Conservation (phyloP, 1,140 invertebrate genomes). For the Archegozetes longisetosus region DNA sequence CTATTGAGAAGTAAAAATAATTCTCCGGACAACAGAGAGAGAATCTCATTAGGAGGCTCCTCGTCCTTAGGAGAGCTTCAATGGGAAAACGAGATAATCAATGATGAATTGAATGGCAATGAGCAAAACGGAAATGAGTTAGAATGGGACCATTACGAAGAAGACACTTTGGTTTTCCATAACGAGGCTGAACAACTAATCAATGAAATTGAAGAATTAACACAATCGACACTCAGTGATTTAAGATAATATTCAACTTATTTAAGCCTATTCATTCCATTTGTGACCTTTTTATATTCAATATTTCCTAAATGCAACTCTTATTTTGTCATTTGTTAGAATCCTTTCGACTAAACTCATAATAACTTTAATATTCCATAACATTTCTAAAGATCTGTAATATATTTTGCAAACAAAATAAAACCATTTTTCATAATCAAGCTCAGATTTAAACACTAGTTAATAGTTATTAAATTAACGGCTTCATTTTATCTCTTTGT, state of each 20-base stretch:
- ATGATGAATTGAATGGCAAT: neutral
- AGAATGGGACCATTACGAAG: neutral
- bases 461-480: too few species aligned
- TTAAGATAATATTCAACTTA: neutral
- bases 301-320: too few species aligned
- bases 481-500: too few species aligned
- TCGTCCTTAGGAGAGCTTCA: neutral
- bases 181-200: neutral
- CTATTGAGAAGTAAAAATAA: neutral
- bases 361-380: too few species aligned
- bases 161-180: neutral
- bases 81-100: neutral
- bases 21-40: neutral
- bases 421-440: too few species aligned
- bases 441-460: too few species aligned
- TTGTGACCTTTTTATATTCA: too few species aligned
- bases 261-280: too few species aligned
- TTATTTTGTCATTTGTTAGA: too few species aligned
- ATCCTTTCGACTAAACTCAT: too few species aligned
- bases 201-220: neutral
- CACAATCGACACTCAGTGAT: neutral
- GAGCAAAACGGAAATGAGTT: neutral
- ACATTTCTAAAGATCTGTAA: too few species aligned
- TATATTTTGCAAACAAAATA: too few species aligned
- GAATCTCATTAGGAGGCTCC: neutral